These are phyloP conservation scores for Gobiocypris rarus DNA, from an alignment of 2,113 vertebrate genomes.

Conservation along the genomic window DNA sequence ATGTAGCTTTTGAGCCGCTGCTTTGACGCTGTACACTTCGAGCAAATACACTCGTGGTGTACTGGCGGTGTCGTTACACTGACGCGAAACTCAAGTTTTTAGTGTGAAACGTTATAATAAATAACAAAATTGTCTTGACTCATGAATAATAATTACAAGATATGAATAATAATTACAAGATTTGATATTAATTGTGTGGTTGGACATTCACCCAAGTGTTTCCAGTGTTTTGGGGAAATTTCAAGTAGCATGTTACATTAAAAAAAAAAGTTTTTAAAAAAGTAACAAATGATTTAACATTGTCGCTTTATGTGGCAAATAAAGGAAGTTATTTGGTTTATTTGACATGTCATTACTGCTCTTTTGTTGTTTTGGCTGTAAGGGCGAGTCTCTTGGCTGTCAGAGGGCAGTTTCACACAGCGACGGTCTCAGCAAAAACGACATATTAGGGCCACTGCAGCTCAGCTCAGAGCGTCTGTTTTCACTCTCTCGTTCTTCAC, in stretches of 20 bases:
- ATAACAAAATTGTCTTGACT: neutral
- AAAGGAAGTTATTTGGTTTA: neutral
- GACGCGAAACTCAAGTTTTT: too few species aligned
- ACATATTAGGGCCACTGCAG: conserved; percentile 41
- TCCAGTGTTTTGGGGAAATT: neutral
- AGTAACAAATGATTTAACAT: neutral
- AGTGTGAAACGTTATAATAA: too few species aligned
- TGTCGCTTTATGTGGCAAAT: neutral
- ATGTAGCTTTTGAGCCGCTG: too few species aligned
- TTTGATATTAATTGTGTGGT: neutral
- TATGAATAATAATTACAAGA: neutral
- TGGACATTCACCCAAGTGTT: neutral
- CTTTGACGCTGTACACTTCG: too few species aligned
- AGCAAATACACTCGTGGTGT: too few species aligned
- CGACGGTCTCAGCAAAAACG: neutral
- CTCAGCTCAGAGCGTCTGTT: conserved; percentile 35
- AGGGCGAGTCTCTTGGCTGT: conserved; percentile 4
- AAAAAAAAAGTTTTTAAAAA: neutral
- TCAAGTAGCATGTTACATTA: too few species aligned
- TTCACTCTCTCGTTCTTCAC: conserved; percentile 14
- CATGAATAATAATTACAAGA: neutral
- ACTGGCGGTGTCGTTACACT: too few species aligned
- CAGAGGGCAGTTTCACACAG: conserved; percentile 21
- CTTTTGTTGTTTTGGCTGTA: conserved; percentile 11
- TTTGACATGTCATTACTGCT: neutral